Evolutionary conservation across 2,113 vertebrate genomes (phyloP).

Genomic region (Pardalotus punctatus): DNA sequence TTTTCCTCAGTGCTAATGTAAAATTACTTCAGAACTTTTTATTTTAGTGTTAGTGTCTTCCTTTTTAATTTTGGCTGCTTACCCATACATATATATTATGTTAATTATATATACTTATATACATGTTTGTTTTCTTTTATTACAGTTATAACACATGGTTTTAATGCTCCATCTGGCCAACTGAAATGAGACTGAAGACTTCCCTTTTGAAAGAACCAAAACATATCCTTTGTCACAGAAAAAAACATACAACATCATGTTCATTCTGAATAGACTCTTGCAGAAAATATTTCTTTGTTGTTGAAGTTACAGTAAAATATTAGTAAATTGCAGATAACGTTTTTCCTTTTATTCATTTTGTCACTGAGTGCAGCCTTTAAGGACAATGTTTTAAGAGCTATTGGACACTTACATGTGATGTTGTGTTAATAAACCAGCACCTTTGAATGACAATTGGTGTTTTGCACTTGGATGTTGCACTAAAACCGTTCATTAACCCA

Average conservation of each 20-base stretch:
- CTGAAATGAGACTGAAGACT: constrained; percentile 90
- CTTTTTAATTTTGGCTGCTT: background rate
- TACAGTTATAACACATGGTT: background rate
- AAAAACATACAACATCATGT: background rate
- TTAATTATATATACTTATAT: background rate
- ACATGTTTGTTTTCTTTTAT: background rate
- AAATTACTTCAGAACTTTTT: background rate
- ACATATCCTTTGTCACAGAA: constrained; percentile 89
- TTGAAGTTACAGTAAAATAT: background rate
- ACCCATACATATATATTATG: background rate
- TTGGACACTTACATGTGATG: background rate
- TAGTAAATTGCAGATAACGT: background rate
- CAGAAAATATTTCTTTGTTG: background rate
- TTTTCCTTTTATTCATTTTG: background rate
- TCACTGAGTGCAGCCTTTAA: background rate
- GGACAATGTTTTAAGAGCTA: background rate
- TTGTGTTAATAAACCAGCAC: background rate
- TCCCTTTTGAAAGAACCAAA: constrained; percentile 94
- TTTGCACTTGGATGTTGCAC: background rate
- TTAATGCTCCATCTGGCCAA: background rate
- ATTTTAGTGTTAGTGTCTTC: background rate
- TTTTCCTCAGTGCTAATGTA: background rate
- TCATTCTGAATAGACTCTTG: background rate
- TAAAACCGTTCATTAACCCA: background rate
- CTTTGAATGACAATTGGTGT: background rate